phyloP scores from a whole-genome alignment of 2,888 invertebrate genomes.

The Trimorus sp. region DNA sequence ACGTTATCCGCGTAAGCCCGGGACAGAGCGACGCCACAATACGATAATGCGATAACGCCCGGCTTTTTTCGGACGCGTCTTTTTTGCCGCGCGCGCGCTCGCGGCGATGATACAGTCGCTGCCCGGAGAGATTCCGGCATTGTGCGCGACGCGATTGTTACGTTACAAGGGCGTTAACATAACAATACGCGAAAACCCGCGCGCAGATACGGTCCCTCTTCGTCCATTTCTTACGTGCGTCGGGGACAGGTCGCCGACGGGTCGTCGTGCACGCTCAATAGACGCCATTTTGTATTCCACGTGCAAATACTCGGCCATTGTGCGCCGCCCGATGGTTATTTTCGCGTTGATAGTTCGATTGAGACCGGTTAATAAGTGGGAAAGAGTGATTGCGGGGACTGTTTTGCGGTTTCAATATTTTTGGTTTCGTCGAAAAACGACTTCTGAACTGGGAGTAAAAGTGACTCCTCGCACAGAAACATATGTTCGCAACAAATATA shows the following conservation, averaged over 20 bases:
- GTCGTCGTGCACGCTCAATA: conserved; percentile 46
- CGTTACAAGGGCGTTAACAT: conserved; percentile 77
- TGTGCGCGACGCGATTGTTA: conserved; percentile 78
- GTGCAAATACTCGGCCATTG: conserved; percentile 50
- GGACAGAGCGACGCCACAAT: conserved; percentile 79
- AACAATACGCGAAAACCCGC: conserved; percentile 76
- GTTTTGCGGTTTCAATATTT: background rate
- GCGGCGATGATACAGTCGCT: conserved; percentile 58
- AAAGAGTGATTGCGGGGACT: background rate
- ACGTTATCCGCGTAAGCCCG: conserved; percentile 72
- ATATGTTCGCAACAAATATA: too few relatives aligned
- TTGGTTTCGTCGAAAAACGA: background rate
- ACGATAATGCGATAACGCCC: conserved; percentile 78
- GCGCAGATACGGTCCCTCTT: conserved; percentile 58
- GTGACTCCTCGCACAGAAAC: too few relatives aligned
- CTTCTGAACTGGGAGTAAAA: too few relatives aligned
- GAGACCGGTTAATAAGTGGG: background rate
- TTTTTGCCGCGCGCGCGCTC: conserved; percentile 32
- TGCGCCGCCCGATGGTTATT: conserved; percentile 12
- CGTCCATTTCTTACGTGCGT: conserved; percentile 60
- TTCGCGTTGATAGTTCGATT: conserved; percentile 10
- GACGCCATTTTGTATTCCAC: conserved; percentile 63
- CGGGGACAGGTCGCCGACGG: conserved; percentile 63
- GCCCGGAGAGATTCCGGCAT: conserved; percentile 73
- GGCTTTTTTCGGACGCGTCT: conserved; percentile 33